Evolutionary conservation across 2,113 vertebrate species (phyloP).

Genomic region (Epinephelus fuscoguttatus): DNA sequence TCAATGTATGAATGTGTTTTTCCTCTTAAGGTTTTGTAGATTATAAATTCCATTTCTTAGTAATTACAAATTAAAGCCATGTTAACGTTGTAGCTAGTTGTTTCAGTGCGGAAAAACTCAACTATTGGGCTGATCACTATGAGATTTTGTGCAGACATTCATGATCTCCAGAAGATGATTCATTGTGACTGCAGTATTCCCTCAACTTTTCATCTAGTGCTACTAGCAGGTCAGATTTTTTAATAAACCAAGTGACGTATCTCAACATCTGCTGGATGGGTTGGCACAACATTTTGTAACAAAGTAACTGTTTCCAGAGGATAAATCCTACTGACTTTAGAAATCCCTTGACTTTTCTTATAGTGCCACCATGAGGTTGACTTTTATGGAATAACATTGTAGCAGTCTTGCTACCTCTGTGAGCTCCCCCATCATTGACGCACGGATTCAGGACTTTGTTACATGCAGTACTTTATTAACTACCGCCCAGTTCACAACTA

Average conservation of each 20-base stretch:
- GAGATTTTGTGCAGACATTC: no score
- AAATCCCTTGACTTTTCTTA: no score
- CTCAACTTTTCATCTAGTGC: background rate
- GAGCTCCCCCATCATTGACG: no score
- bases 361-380: background rate
- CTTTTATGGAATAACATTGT: background rate
- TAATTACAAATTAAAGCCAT: background rate
- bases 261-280: background rate
- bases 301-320: background rate
- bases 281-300: background rate
- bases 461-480: background rate
- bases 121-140: background rate
- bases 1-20: no score
- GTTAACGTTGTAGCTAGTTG: background rate
- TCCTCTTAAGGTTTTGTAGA: background rate
- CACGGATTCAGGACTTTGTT: no score
- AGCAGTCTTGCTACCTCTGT: no score
- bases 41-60: background rate
- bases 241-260: no score
- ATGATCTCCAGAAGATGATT: background rate
- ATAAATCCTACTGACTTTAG: background rate
- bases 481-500: no score
- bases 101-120: background rate
- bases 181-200: background rate
- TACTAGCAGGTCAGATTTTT: background rate